Evolutionary conservation across 2,797 vertebrate genomes (phyloP).

Genomic region (Chaenodraco wilsoni): DNA sequence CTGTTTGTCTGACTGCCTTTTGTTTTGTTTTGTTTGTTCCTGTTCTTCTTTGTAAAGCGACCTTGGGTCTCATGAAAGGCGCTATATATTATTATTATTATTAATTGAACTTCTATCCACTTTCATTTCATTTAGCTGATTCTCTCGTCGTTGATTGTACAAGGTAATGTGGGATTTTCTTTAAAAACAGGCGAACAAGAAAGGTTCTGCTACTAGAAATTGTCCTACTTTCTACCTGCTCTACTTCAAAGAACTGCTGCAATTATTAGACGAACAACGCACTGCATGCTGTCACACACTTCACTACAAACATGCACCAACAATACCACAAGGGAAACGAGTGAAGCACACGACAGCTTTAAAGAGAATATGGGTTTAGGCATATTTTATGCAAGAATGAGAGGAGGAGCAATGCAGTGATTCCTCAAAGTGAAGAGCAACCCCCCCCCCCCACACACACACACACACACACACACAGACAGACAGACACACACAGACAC

Average conservation of each 20-base stretch:
- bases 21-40: no score
- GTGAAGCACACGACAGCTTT: background rate
- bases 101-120: background rate
- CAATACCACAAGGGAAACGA: background rate
- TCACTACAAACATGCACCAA: background rate
- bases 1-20: no score
- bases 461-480: no score
- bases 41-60: no score
- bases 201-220: background rate
- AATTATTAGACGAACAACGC: background rate
- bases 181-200: constrained; percentile 5
- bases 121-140: background rate
- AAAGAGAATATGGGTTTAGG: background rate
- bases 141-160: background rate
- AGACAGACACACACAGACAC: no score
- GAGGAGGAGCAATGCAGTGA: background rate
- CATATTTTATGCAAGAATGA: background rate
- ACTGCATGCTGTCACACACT: background rate
- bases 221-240: constrained; percentile 24
- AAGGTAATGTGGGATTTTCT: background rate
- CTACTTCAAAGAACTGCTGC: background rate
- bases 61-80: no score
- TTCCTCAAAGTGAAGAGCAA: background rate
- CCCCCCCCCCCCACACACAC: no score
- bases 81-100: no score